Base-by-base conservation (phyloP, 1,140 invertebrate genomes). In the Meloidogyne hapla region DNA sequence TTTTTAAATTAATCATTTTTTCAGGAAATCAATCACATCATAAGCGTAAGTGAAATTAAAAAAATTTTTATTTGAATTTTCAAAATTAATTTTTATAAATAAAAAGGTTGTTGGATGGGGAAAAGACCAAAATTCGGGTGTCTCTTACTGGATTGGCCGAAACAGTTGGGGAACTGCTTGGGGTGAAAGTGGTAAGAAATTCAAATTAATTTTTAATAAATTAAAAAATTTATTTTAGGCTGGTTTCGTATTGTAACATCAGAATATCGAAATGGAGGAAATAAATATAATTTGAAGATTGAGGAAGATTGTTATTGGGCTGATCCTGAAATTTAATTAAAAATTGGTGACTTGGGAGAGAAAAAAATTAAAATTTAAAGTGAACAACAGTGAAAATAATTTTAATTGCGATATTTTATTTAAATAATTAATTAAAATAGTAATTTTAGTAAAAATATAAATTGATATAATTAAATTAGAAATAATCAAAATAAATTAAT, bases 101-200 rank as follows among this genome's bases (percentile, higher is more conserved):
- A 70, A 82, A 80, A 75, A 80, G n/a, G 88, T 89, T 13, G 88
- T 83, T 72, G 89, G 89, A 28, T 90, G 89, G 89, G 89, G 89
- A 33, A 86, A 89, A 15, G 88, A 89, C 78, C 66, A 85, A 23
- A 79, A 83, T 21, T 82, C 28, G 87, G 88, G 88, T 48, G 74
- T 82, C 23, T 88, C 89, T 68, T 90, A 88, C 79, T 90, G 89
- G 89, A 87, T 90, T 77, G 89, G 88, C 21, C 80, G 89, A 64
- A 90, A 90, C 77, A 89, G 88, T 61, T 90, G 89, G 89, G 89
- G 89, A 56, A 80, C 45, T 23, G 40, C 74, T n/a, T 81, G 89
- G 89, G 88, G 88, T 69, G 88, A 89, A 73, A 69, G 78, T 78
- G 84, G 77, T 73, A 42, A 69, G 40, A 63, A 45, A 38, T 2